Evolutionary conservation across 2,888 invertebrate species (phyloP).

Genomic region (Meloe dianella): DNA sequence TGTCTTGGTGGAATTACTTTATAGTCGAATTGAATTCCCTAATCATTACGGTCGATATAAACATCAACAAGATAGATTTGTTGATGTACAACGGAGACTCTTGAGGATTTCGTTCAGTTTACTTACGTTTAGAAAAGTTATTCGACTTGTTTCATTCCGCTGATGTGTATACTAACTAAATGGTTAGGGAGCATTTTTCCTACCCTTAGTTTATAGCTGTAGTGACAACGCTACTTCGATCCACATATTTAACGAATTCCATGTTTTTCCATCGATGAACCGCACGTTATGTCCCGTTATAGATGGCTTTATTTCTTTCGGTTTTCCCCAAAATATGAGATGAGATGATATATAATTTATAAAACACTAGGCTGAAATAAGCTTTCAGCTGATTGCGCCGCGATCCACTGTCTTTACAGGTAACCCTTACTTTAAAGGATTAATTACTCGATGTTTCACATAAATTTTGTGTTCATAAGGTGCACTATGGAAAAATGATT

Average conservation of each 20-base stretch:
- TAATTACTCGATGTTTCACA: too few relatives aligned
- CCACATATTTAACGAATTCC: constrained; percentile 16
- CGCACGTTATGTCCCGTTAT: constrained; percentile 28
- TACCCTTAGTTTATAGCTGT: constrained; percentile 19
- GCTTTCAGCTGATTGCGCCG: too few relatives aligned
- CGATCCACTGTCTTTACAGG: too few relatives aligned
- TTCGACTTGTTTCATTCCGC: constrained; percentile 29
- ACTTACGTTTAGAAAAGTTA: constrained; percentile 33
- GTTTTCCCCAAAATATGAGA: too few relatives aligned
- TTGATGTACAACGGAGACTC: constrained; percentile 11
- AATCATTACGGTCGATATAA: constrained; percentile 13
- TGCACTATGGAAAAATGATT: too few relatives aligned
- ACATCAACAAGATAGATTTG: constrained; percentile 15
- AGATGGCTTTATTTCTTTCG: constrained; percentile 31
- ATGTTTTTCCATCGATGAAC: constrained; percentile 18
- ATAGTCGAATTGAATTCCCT: constrained; percentile 15
- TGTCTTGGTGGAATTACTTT: neutral
- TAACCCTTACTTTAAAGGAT: too few relatives aligned
- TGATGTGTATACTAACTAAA: constrained; percentile 29
- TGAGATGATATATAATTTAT: too few relatives aligned
- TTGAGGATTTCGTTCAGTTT: constrained; percentile 13
- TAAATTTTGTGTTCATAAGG: too few relatives aligned
- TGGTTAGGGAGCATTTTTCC: constrained; percentile 29
- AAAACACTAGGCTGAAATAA: too few relatives aligned
- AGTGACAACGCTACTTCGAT: constrained; percentile 12